phyloP scores from a whole-genome alignment of 2,797 vertebrate species.

The Cryptoblepharus egeriae region DNA sequence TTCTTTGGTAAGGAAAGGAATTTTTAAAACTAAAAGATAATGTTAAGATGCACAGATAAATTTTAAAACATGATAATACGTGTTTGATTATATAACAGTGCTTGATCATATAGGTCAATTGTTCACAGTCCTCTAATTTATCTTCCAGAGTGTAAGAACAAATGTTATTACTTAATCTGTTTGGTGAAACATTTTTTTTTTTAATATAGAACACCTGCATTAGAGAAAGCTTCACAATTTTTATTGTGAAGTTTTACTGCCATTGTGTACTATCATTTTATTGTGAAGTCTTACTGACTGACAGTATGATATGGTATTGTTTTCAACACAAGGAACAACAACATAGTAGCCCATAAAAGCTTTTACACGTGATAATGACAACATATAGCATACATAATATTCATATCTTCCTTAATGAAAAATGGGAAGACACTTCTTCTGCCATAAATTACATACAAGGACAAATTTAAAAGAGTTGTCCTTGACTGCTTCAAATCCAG shows the following conservation, averaged over 20 bases:
- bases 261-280: too few species aligned
- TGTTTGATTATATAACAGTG: background rate
- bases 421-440: conserved; percentile 39
- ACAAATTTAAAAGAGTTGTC: conserved; percentile 60
- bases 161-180: background rate
- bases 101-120: background rate
- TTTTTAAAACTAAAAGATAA: background rate
- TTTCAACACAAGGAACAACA: background rate
- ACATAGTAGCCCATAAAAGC: conserved; percentile 9
- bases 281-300: too few species aligned
- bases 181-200: background rate
- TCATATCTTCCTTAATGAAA: conserved; percentile 30
- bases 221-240: background rate
- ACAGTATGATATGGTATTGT: background rate
- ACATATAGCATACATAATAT: conserved; percentile 36
- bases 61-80: too few species aligned
- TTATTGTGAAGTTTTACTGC: too few species aligned
- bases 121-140: background rate
- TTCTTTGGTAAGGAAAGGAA: too few species aligned
- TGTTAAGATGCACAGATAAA: background rate
- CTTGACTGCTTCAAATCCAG: conserved; percentile 51
- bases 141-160: background rate
- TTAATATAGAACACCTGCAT: background rate
- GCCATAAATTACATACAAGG: conserved; percentile 54
- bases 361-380: conserved; percentile 27